Percentiles rank a stretch among this genome's conserved stretches.
phyloP scores from a whole-genome alignment of 1,140 invertebrate species.

The Drosophila bipectinata region DNA sequence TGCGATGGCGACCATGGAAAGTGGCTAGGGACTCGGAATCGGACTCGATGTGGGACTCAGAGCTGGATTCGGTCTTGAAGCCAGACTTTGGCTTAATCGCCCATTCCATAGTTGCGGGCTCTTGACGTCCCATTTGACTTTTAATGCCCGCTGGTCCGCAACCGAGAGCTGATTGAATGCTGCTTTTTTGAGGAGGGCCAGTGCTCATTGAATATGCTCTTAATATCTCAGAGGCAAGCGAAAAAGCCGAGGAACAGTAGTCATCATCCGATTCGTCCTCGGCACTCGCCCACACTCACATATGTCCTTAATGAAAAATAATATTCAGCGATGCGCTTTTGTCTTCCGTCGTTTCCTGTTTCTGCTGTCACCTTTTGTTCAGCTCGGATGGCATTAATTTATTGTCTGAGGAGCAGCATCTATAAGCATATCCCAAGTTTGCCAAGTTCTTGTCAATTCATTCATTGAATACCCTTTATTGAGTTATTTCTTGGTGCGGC shows the following conservation, averaged over 20 bases:
- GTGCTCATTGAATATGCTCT: constrained; percentile 58
- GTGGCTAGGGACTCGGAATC: neutral
- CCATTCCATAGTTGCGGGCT: constrained; percentile 49
- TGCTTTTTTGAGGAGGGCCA: constrained; percentile 21
- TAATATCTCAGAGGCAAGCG: constrained; percentile 13
- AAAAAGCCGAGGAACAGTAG: neutral
- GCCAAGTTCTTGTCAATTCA: constrained; percentile 74
- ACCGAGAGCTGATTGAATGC: constrained; percentile 64
- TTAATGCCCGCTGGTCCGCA: constrained; percentile 31
- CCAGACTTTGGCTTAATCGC: neutral
- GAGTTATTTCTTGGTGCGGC: constrained; percentile 63
- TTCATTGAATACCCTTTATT: constrained; percentile 62
- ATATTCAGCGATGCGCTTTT: constrained; percentile 51
- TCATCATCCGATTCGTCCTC: neutral
- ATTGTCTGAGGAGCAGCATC: constrained; percentile 57
- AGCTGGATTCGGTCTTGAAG: constrained; percentile 1
- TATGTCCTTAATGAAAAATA: constrained; percentile 50
- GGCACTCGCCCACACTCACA: neutral
- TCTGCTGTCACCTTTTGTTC: constrained; percentile 12
- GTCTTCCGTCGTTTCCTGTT: neutral
- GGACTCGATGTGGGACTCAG: too few relatives aligned
- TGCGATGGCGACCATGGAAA: constrained; percentile 11
- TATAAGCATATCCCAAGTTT: constrained; percentile 65
- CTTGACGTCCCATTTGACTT: constrained; percentile 61
- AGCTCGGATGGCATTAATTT: constrained; percentile 49